Percentiles rank a stretch among this genome's conserved stretches.
These are phyloP conservation scores for Corvus moneduloides DNA, from an alignment of 2,113 vertebrate genomes.

Conservation along the genomic window DNA sequence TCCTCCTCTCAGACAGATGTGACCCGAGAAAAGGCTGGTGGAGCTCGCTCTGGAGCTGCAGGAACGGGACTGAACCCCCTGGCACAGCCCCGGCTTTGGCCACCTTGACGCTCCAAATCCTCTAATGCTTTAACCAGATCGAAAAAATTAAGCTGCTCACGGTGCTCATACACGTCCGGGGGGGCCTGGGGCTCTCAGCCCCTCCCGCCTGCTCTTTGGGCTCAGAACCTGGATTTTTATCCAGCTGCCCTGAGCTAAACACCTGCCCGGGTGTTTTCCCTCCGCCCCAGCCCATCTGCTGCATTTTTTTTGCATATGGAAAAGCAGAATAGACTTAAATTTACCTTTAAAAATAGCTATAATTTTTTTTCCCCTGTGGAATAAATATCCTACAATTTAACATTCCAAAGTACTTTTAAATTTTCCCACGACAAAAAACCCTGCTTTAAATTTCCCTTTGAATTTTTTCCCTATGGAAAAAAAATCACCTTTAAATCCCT, in stretches of 20 bases:
- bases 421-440: not conserved
- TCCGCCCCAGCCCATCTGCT: constrained; percentile 19
- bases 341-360: not conserved
- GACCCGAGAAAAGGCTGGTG: not conserved
- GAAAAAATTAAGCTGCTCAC: constrained; percentile 61
- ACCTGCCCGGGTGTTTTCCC: not conserved
- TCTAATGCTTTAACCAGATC: constrained; percentile 66
- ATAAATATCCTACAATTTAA: not conserved
- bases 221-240: not conserved
- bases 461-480: not conserved
- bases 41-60: not conserved
- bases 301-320: not conserved
- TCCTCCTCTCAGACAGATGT: rapidly evolving
- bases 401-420: not conserved
- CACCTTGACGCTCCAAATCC: constrained; percentile 43
- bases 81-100: constrained; percentile 30
- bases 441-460: not conserved
- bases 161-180: not conserved
- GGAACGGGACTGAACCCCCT: not conserved
- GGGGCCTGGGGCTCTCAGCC: not conserved
- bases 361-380: not conserved
- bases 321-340: not conserved
- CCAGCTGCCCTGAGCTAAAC: constrained; percentile 42
- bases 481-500: not conserved
- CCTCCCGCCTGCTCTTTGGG: not conserved